Conservation (phyloP, 1,140 invertebrate genomes). For the Cherax destructor region DNA sequence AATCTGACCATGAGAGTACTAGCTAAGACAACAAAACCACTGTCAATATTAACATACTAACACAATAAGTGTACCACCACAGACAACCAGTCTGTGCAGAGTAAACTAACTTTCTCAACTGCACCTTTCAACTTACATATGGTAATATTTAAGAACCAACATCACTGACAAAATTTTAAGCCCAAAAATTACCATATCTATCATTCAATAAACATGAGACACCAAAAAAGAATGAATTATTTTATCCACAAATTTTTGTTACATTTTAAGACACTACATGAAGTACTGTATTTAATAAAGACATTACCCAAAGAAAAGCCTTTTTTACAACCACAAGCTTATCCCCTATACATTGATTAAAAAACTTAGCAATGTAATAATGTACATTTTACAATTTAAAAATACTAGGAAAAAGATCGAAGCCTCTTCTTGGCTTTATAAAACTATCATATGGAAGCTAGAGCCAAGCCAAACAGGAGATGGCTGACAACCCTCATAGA, state of each 20-base stretch:
- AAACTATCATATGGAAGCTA: conserved; percentile 12
- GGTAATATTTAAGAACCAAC: background rate
- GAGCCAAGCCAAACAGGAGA: conserved; percentile 11
- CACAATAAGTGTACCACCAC: background rate
- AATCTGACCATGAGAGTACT: background rate
- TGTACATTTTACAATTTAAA: conserved; percentile 27
- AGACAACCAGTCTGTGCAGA: background rate
- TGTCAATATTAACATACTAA: background rate
- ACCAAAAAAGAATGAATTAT: background rate
- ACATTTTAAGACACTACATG: background rate
- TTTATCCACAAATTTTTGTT: background rate
- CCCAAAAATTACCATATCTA: background rate
- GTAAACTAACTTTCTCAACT: background rate
- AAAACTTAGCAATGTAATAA: conserved; percentile 12
- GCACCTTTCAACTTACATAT: background rate
- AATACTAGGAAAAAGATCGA: conserved; percentile 28
- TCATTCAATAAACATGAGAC: background rate
- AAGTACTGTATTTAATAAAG: background rate
- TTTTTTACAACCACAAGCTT: conserved; percentile 15
- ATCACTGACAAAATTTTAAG: background rate
- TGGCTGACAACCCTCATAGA: background rate
- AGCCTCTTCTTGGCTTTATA: conserved; percentile 32
- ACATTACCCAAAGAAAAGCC: conserved; percentile 16
- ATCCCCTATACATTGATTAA: conserved; percentile 11
- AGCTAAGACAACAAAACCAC: background rate